Evolutionary conservation across 1,140 invertebrate genomes (phyloP), one percentile per base, ranked within the genome.

Genomic region (Pemphigus obesinymphae): DNA sequence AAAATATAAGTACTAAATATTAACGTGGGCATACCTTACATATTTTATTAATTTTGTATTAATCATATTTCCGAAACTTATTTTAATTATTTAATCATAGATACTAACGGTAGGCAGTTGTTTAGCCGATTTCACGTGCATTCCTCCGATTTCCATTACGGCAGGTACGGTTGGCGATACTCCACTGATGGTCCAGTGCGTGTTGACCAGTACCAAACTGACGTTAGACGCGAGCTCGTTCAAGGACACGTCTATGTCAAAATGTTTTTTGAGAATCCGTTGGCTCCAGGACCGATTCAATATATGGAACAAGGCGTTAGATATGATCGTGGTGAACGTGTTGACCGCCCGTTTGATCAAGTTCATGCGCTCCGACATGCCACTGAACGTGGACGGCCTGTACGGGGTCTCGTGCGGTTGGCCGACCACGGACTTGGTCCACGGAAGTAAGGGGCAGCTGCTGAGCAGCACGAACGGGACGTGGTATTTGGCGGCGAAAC

Each of bases 111-210:
- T 83, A 13, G 89, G 88, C 82, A 92, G 84, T 11, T 87, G 86
- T 83, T 91, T 89, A 0, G 89, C 83, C 80, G 90, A 86, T 68
- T 86, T 86, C 13, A 92, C 88, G 84, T 92, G 91, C 83, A 92
- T 89, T 2, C 92, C 92, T 20, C 91, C 91, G 40, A 93, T 86
- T 88, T 93, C 91, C 20, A 92, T 89, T 2, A 92, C 87, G 81
- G 89, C 89, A 0, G 92, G 90, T 0, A 90, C 88, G 61, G 89
- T 85, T 11, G 91, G 88, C 73, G 88, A 88, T 0, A 90, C 89
- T 8, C 89, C 88, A 78, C 89, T 90, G 3, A 92, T 85, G 15
- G 89, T 87, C 84, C 89, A 90, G 86, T 93, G 90, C 2, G 89
- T 89, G 85, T 93, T 92, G 0, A 91, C 86, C 29, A 94, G 87